Evolutionary conservation across 1,140 invertebrate genomes (phyloP).

Genomic region (Sitobion miscanthi): DNA sequence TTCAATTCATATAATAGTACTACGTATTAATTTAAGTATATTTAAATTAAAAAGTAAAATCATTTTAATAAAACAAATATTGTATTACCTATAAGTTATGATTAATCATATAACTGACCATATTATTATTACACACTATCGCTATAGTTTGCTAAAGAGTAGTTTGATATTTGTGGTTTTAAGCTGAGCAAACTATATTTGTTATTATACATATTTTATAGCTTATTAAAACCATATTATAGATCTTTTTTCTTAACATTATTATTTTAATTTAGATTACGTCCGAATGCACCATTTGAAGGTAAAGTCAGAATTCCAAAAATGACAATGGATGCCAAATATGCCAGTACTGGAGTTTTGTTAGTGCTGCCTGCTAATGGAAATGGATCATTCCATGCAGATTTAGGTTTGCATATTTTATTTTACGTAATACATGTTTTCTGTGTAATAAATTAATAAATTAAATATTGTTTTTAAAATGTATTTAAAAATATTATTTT

Average conservation of each 20-base stretch:
- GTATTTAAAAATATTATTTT: too few species aligned
- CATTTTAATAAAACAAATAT: too few species aligned
- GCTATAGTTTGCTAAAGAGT: too few species aligned
- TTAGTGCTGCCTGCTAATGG: conserved; percentile 76
- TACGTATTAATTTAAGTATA: too few species aligned
- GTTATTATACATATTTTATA: too few species aligned
- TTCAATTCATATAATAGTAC: too few species aligned
- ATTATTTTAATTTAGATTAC: background rate
- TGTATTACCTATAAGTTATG: background rate
- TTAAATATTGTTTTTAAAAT: too few species aligned
- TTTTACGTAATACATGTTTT: background rate
- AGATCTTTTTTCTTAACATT: background rate
- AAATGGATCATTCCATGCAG: conserved; percentile 73
- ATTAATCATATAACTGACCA: background rate
- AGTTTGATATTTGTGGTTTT: background rate
- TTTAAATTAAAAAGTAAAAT: too few species aligned
- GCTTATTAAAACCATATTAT: background rate
- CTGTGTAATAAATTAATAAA: too few species aligned
- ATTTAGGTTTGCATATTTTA: conserved; percentile 65
- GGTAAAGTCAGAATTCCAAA: conserved; percentile 72
- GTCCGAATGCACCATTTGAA: conserved; percentile 68
- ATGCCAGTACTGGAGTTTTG: conserved; percentile 74
- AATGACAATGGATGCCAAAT: conserved; percentile 72
- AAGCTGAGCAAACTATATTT: background rate
- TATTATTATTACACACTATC: background rate